phyloP scores from a whole-genome alignment of 2,888 invertebrate genomes.

The Caenorhabditis macrosperma region DNA sequence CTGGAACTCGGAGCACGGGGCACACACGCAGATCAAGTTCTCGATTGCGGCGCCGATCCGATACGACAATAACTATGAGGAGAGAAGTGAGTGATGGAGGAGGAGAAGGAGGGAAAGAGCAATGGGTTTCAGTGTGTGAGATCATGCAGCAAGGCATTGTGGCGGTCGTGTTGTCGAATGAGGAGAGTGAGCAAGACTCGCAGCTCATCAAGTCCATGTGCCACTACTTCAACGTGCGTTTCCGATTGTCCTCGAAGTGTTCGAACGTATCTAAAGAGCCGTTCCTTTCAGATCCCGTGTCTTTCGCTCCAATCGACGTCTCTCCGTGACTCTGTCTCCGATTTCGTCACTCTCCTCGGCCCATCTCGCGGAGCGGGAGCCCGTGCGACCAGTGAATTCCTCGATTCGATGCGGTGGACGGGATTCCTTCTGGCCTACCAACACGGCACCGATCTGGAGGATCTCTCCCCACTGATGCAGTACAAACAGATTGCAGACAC shows the following conservation, averaged over 20 bases:
- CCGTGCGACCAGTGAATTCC: slow-evolving; percentile 67
- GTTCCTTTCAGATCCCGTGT: slow-evolving; percentile 64
- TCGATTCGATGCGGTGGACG: slow-evolving; percentile 69
- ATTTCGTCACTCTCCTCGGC: slow-evolving; percentile 65
- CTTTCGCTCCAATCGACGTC: slow-evolving; percentile 53
- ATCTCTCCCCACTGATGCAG: slow-evolving; percentile 64
- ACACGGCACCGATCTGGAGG: slow-evolving; percentile 65
- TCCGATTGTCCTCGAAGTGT: background rate
- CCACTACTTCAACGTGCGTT: slow-evolving; percentile 69
- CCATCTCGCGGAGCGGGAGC: slow-evolving; percentile 64
- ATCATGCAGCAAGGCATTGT: slow-evolving; percentile 75
- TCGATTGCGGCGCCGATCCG: slow-evolving; percentile 65
- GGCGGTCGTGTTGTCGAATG: slow-evolving; percentile 72
- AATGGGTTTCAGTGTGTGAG: slow-evolving; percentile 74
- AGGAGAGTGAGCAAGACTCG: slow-evolving; percentile 65
- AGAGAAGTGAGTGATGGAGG: slow-evolving; percentile 46
- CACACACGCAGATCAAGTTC: slow-evolving; percentile 68
- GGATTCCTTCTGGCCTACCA: slow-evolving; percentile 69
- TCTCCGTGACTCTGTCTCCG: slow-evolving; percentile 45
- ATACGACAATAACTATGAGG: slow-evolving; percentile 65
- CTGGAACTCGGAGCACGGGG: slow-evolving; percentile 73
- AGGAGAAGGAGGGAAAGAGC: background rate
- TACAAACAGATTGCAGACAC: slow-evolving; percentile 58
- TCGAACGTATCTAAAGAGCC: no score
- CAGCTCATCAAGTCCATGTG: slow-evolving; percentile 75